Base-by-base conservation (phyloP, 1,140 invertebrate genomes). In the Aphidius ervi region DNA sequence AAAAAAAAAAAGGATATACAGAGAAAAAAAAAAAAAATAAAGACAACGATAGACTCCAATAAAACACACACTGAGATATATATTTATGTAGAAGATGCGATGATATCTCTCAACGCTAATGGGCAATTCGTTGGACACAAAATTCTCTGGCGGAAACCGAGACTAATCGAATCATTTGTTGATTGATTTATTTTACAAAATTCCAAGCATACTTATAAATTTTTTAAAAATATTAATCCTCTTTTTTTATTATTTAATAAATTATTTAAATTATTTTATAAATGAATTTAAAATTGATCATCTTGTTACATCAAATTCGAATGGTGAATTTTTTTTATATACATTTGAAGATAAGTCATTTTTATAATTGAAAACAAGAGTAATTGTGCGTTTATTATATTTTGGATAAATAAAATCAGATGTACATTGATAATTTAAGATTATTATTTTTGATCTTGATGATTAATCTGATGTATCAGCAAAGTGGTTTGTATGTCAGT, bases 51-150 rank as follows among this genome's bases (percentile, higher is more conserved):
- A 39, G 49, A 52, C 49, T 9, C 31, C 49, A 39, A 5, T 23
- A 8, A 16, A 52, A 20, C 52, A 54, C 52, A 9, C 5, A 8
- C 52, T 42, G 41, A 31, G 4, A 31, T 31, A 31, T 31, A 31
- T 3, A 31, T 31, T 31, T 31, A 31, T 31, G 4, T 31, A 31
- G 4, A 31, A 31, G 23, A 31, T 31, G 2, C 23, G 52, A 54
- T 54, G 52, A 54, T 54, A 54, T 54, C 52, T 54, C n/a, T 7
- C 40, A 54, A n/a, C 52, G 52, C 52, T 54, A 54, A 54, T 54
- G 52, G 52, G 52, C 52, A 54, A 54, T 54, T 54, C 52, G 52
- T 54, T 40, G 52, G 52, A 54, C 52, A 54, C 52, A 54, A 31
- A 54, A n/a, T 40, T 9, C 39, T 8, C 9, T 42, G 10, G 39